phyloP scores from a whole-genome alignment of 1,140 invertebrate genomes.

The Leptinotarsa texana region DNA sequence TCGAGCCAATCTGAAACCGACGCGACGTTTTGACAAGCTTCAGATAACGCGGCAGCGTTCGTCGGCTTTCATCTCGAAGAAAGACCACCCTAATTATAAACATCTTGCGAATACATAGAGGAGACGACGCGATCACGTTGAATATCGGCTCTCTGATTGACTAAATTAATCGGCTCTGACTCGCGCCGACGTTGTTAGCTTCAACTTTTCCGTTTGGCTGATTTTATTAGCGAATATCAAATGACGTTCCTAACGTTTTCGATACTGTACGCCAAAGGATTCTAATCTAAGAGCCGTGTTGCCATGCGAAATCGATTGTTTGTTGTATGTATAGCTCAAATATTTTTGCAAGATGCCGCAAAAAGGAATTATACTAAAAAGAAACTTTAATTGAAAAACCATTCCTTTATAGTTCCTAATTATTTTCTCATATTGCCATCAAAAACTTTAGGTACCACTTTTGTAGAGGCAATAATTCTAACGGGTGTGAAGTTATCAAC shows the following conservation, averaged over 20 bases:
- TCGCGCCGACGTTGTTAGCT: neutral
- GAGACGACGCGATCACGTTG: neutral
- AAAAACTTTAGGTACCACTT: too few relatives aligned
- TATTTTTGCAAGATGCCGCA: too few relatives aligned
- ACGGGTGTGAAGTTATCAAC: too few relatives aligned
- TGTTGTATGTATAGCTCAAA: too few relatives aligned
- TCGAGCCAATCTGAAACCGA: neutral
- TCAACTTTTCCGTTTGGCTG: neutral
- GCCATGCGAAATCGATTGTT: too few relatives aligned
- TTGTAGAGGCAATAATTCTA: too few relatives aligned
- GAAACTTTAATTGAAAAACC: too few relatives aligned
- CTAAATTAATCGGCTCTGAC: conserved; percentile 5
- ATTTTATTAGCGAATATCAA: conserved; percentile 1
- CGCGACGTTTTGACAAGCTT: neutral
- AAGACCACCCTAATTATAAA: conserved; percentile 21
- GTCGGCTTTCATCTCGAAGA: conserved; percentile 3
- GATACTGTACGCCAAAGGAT: neutral
- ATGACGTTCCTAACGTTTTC: neutral
- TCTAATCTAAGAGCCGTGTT: too few relatives aligned
- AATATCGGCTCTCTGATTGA: neutral
- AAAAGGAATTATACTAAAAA: too few relatives aligned
- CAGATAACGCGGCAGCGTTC: neutral
- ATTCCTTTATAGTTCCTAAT: too few relatives aligned
- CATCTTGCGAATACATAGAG: conserved; percentile 9
- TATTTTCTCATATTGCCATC: too few relatives aligned